Percentiles rank a stretch among this genome's conserved stretches.
These are phyloP conservation scores for Sialis fuliginosa DNA, from an alignment of 2,888 invertebrate genomes.

Conservation along the genomic window DNA sequence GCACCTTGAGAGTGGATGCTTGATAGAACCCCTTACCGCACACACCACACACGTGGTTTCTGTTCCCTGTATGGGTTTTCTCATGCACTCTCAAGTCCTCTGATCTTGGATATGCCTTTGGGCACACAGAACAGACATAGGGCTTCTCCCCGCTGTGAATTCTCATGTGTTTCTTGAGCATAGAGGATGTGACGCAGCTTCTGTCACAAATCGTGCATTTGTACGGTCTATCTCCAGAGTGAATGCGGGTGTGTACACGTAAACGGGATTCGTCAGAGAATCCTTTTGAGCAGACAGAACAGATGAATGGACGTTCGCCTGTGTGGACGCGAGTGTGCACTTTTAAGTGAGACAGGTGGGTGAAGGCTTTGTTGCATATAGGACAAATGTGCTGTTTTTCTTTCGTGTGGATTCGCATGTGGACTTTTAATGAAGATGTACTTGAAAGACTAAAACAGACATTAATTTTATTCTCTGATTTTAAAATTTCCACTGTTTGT, in stretches of 20 bases:
- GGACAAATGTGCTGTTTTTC: constrained; percentile 23
- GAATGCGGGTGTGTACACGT: constrained; percentile 28
- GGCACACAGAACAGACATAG: constrained; percentile 22
- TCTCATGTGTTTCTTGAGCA: constrained; percentile 26
- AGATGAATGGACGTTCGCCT: constrained; percentile 24
- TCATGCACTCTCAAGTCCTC: constrained; percentile 23
- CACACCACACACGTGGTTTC: constrained; percentile 21
- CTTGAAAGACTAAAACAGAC: constrained; percentile 19
- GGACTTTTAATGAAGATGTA: constrained; percentile 24
- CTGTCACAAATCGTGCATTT: constrained; percentile 20
- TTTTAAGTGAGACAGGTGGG: constrained; percentile 22
- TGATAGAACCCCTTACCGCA: constrained; percentile 39
- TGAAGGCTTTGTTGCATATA: constrained; percentile 24
- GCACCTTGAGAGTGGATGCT: constrained; percentile 36
- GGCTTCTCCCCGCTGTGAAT: constrained; percentile 29
- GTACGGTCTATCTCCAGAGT: constrained; percentile 28
- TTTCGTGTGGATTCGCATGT: constrained; percentile 31
- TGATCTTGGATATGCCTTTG: constrained; percentile 22
- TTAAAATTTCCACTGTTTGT: too few relatives aligned
- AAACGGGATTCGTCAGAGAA: constrained; percentile 30
- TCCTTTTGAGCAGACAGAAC: constrained; percentile 26
- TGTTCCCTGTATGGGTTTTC: constrained; percentile 23
- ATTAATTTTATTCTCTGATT: too few relatives aligned
- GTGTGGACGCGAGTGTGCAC: constrained; percentile 25
- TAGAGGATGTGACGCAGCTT: constrained; percentile 24